Conservation (phyloP, 2,113 vertebrate genomes). For the Sapajus apella region DNA sequence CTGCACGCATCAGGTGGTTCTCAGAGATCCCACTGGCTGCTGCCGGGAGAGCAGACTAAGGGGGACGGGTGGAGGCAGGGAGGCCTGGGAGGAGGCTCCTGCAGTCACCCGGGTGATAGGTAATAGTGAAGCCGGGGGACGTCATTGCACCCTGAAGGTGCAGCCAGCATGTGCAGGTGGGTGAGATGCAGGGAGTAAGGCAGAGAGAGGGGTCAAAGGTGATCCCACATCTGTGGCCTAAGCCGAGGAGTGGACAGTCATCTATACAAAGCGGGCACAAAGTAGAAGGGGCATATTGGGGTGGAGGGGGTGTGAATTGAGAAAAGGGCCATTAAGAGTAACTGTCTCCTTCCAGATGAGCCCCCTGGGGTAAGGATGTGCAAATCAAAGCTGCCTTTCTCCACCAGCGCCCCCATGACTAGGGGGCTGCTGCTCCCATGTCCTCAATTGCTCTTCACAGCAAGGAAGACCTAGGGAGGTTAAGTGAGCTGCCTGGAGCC, state of each 20-base stretch:
- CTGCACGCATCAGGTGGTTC: neutral
- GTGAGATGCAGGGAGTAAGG: neutral
- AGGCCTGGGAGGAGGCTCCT: neutral
- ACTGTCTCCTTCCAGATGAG: neutral
- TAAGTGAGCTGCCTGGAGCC: neutral
- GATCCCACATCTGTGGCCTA: neutral
- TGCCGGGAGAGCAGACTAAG: neutral
- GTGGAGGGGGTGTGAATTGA: fast-evolving
- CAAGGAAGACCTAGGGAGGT: neutral
- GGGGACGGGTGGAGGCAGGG: neutral
- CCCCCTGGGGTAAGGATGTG: fast-evolving
- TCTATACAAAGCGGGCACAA: neutral
- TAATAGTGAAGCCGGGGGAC: neutral
- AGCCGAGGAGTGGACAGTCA: neutral
- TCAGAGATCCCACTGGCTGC: neutral
- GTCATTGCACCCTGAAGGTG: neutral
- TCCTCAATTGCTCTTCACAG: neutral
- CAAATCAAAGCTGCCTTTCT: neutral
- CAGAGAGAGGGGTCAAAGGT: neutral
- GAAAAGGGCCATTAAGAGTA: neutral
- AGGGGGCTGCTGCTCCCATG: neutral
- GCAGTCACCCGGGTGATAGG: neutral
- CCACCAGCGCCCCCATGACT: neutral
- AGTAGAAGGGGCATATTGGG: too few species aligned
- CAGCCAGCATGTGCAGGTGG: neutral